Base-by-base conservation (phyloP, 2,797 vertebrate species). In the Luscinia luscinia region DNA sequence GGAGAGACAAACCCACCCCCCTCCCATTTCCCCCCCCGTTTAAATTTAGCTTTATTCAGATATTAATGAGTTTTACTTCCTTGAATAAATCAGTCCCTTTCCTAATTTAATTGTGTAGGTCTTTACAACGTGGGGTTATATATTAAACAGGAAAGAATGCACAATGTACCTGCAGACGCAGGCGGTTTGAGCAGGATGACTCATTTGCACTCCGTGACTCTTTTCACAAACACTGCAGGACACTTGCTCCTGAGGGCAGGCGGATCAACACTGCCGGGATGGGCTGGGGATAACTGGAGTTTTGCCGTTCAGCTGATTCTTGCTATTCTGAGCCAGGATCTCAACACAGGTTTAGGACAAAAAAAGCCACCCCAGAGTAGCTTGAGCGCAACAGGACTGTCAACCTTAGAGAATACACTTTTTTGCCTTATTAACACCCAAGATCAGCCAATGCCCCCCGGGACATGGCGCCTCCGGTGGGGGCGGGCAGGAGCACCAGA, bases 381-480 rank as follows among this genome's bases (percentile, higher is more conserved):
- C 19, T 38, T 26, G 12, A 66, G 32, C 0, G 3, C 34, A 40
- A 28, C 10, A 8, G 7, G 34, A 34, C 63, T 24, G 15, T 5
- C 55, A 48, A 22, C 7, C 6, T 61, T 26, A 52, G 11, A 26
- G 15, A 74, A 59, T 5, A 15, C 15, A 4, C 5, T 32, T 62
- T 51, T 67, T 54, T 24, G 20, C 22, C 4, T 45, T 28, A 9
- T 15, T 26, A 78, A 46, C 57, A 38, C 15, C 9, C 13, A 14
- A 8, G 0, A 2, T 4, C 19, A 6, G 12, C 4, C 3, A 6
- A 41, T 3, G 92, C 49, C 87, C 23, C 3, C 28, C 88, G 98
- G 98, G 97, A 97, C 95, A 85, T 81, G 95, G 63, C 48, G 20
- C 40, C 34, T 28, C 20, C 8, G 28, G 46, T 12, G 10, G 6